phyloP scores from a whole-genome alignment of 2,113 vertebrate genomes.

The Ciconia stormi region DNA sequence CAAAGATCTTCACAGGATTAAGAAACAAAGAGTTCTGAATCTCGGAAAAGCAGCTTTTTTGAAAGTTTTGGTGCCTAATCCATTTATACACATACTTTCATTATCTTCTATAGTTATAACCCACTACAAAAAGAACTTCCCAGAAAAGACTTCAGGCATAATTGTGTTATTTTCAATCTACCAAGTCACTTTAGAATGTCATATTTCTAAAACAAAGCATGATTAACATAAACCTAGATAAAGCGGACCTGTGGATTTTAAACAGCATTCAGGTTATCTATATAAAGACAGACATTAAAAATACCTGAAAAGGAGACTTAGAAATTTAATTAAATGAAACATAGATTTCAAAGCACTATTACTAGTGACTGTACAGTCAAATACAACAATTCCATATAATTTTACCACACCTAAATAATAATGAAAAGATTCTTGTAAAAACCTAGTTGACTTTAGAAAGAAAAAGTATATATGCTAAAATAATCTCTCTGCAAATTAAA shows the following conservation, averaged over 20 bases:
- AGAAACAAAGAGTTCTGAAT: not conserved
- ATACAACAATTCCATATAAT: not conserved
- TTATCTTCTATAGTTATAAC: not conserved
- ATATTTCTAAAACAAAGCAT: not conserved
- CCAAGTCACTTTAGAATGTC: not conserved
- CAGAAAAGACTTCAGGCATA: not conserved
- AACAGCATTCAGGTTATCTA: not conserved
- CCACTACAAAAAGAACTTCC: not conserved
- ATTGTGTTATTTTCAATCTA: not conserved
- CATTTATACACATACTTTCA: not conserved
- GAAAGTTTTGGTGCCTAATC: not conserved
- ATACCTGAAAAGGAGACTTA: not conserved
- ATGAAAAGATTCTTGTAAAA: not conserved
- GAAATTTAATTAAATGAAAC: not conserved
- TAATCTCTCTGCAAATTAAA: not conserved
- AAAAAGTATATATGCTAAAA: not conserved
- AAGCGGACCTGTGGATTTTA: not conserved
- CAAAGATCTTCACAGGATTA: not conserved
- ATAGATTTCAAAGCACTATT: not conserved
- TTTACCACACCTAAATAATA: not conserved
- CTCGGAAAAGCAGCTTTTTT: not conserved
- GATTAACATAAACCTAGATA: not conserved
- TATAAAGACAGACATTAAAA: not conserved
- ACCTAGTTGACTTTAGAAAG: not conserved
- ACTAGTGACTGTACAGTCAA: not conserved